phyloP scores from a whole-genome alignment of 1,140 invertebrate genomes.

The Drosophila tani region DNA sequence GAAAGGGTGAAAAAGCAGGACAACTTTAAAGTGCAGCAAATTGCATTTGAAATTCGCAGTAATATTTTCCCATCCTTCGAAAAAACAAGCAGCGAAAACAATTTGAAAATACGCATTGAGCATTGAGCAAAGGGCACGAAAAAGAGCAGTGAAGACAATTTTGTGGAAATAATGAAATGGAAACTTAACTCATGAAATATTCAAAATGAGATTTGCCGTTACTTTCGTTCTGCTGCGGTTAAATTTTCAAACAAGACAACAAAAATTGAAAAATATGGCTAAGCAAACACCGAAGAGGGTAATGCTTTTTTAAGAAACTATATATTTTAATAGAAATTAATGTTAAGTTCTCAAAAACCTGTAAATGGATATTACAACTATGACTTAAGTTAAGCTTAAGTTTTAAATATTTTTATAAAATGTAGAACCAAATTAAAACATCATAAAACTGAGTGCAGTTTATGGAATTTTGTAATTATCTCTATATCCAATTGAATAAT shows the following conservation, averaged over 20 bases:
- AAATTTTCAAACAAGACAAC: conserved; percentile 15
- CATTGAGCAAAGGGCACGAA: conserved; percentile 1
- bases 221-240: conserved; percentile 19
- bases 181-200: conserved; percentile 55
- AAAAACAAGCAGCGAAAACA: conserved; percentile 45
- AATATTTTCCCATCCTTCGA: conserved; percentile 39
- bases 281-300: neutral
- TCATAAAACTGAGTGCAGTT: neutral
- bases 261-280: neutral
- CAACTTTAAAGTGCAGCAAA: conserved; percentile 56
- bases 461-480: neutral
- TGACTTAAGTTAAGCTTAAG: no score
- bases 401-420: neutral
- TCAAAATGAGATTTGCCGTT: conserved; percentile 43
- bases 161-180: conserved; percentile 49
- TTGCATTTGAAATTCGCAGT: conserved; percentile 54
- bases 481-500: neutral
- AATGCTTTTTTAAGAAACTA: neutral
- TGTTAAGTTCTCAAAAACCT: neutral
- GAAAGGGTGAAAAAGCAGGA: neutral
- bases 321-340: neutral
- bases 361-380: neutral
- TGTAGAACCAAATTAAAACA: neutral
- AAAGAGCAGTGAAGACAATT: conserved; percentile 2
- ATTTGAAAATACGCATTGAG: conserved; percentile 35